Base-by-base conservation (phyloP, 2,888 invertebrate species). In the Petrolisthes cinctipes region DNA sequence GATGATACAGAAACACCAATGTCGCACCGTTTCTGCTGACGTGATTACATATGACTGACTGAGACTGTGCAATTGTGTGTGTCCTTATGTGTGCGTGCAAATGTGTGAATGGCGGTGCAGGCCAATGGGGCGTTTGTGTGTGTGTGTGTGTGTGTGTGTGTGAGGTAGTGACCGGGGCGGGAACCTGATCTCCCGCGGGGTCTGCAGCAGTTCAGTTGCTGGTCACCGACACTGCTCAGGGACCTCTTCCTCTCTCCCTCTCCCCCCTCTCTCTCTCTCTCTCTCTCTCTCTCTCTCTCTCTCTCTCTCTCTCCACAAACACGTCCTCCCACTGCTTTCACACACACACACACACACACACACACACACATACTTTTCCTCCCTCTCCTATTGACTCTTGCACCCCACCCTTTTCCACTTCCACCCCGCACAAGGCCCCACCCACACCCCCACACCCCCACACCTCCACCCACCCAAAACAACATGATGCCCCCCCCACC, bases 141-240 rank as follows among this genome's bases (percentile, higher is more conserved):
- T 76, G 76, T 76, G 76, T 76, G 5, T 76, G 76, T 76, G 76
- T 76, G 76, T 76, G 37, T 76, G 76, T 17, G 71, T 11, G 83
- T 51, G 83, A 73, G 83, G 76, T 83, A 83, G 83, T 83, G 83
- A 76, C 83, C 73, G 75, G 75, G 83, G 51, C 61, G 66, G 83
- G 76, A 83, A 83, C 83, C 76, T 83, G 83, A 83, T 83, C 83
- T 37, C 37, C 83, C 83, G 75, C 83, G 71, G 83, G 83, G 83
- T 57, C 23, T 56, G 71, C 82, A 54, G n/a, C 75, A 61, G 11
- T 83, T 57, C 57, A 17, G 83, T 76, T 82, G 68, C 82, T 83
- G 83, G 83, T 83, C 83, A 83, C 83, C 83, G 71, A 76, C 83
- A 83, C 76, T 71, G 61, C 82, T 68, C 83, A 61, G 75, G 57